Base-by-base conservation (phyloP, 1,140 invertebrate genomes). In the Episyrphus balteatus region DNA sequence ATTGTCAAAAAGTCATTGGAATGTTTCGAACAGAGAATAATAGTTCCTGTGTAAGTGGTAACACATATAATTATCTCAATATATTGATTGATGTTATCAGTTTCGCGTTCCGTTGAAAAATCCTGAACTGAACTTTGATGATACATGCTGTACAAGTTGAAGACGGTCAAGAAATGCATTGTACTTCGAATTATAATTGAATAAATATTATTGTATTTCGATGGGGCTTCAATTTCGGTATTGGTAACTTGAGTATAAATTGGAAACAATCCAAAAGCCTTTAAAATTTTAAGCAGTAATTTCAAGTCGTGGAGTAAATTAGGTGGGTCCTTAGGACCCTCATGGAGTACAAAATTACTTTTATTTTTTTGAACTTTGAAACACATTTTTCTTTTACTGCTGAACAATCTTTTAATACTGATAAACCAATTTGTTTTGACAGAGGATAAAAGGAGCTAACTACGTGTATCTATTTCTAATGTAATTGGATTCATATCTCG, bases 81-180 rank as follows among this genome's bases (percentile, higher is more conserved):
- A 60, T 60, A 66, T 44, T 66, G 61, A 52, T 66, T 66, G 9
- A 65, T 59, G 44, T 66, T 66, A 21, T 66, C 62, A 5, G 62
- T 66, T 34, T 66, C 62, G 0, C 62, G 56, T 26, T 61, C 49
- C 1, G 62, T 65, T 39, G 52, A 55, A 17, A 66, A 66, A 2
- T 61, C 42, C 42, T 66, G 59, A 1, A 47, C 44, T 30, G 56
- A 51, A 32, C 56, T 59, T 14, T 53, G 53, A 10, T 58, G 56
- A 26, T 65, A 45, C 7, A 66, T 41, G 36, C 57, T 66, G 34
- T 66, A 66, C 17, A 66, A 48, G 33, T 65, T 65, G 19, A 65
- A 66, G 26, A 66, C 44, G 38, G 62, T 65, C 3, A 66, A 36
- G 8, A 54, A 54, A 14, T 66, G 62, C 11, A 65, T 51, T 1